Conservation (phyloP, 2,888 invertebrate genomes). For the Oconnorella tubifera region DNA sequence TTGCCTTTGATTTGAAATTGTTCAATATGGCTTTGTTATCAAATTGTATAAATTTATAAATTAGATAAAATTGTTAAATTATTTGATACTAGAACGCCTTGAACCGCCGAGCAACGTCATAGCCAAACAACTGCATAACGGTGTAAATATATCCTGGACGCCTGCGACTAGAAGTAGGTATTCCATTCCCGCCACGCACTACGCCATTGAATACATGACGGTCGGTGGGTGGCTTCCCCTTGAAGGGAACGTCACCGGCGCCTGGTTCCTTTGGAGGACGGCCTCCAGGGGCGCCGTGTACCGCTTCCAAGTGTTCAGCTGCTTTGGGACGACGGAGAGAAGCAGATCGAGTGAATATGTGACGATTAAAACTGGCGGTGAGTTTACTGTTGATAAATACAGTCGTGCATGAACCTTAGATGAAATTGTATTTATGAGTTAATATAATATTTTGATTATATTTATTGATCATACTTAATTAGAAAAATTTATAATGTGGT, state of each 20-base stretch:
- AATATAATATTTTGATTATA: too few relatives aligned
- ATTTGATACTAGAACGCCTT: constrained; percentile 1
- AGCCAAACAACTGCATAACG: neutral
- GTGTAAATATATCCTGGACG: constrained; percentile 2
- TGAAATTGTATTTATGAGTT: too few relatives aligned
- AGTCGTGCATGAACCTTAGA: too few relatives aligned
- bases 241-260: constrained; percentile 12
- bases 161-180: neutral
- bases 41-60: too few relatives aligned
- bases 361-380: neutral
- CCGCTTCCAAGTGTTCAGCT: constrained; percentile 29
- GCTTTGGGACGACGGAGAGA: neutral
- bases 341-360: neutral
- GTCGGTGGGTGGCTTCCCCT: constrained; percentile 34
- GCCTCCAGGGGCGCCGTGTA: constrained; percentile 33
- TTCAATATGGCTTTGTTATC: too few relatives aligned
- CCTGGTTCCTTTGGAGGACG: constrained; percentile 31
- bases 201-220: constrained; percentile 41
- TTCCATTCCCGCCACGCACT: constrained; percentile 43
- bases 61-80: too few relatives aligned
- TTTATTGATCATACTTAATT: too few relatives aligned
- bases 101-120: neutral
- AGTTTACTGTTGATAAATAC: neutral
- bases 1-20: too few relatives aligned
- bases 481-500: too few relatives aligned